phyloP scores from a whole-genome alignment of 2,797 vertebrate genomes.

The Arnoldichthys spilopterus region DNA sequence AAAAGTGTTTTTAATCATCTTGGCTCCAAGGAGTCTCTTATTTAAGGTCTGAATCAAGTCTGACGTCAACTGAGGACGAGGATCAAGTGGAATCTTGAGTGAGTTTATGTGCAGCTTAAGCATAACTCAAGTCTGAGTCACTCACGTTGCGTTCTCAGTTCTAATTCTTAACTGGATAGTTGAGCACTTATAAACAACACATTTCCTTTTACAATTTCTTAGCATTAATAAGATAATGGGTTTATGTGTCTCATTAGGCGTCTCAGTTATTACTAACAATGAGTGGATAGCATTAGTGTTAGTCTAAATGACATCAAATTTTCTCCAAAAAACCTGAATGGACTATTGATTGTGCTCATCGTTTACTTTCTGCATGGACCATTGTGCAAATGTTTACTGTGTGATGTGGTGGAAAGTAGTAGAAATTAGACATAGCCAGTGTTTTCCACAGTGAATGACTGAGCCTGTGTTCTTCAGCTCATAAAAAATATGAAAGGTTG shows the following conservation, averaged over 20 bases:
- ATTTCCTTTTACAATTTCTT: neutral
- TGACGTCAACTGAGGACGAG: neutral
- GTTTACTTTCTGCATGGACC: neutral
- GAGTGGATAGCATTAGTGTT: neutral
- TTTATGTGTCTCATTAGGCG: neutral
- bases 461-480: neutral
- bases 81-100: conserved; percentile 5
- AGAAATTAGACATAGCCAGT: neutral
- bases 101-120: conserved; percentile 4
- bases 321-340: neutral
- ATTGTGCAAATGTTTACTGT: neutral
- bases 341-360: neutral
- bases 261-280: neutral
- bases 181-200: neutral
- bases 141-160: neutral
- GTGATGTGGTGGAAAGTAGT: neutral
- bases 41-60: neutral
- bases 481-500: neutral
- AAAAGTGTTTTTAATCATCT: neutral
- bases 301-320: neutral
- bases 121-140: conserved; percentile 3
- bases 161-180: neutral
- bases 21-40: neutral
- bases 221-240: neutral
- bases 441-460: neutral